phyloP scores from a whole-genome alignment of 2,888 invertebrate species.

The Neoitamus cyanurus region DNA sequence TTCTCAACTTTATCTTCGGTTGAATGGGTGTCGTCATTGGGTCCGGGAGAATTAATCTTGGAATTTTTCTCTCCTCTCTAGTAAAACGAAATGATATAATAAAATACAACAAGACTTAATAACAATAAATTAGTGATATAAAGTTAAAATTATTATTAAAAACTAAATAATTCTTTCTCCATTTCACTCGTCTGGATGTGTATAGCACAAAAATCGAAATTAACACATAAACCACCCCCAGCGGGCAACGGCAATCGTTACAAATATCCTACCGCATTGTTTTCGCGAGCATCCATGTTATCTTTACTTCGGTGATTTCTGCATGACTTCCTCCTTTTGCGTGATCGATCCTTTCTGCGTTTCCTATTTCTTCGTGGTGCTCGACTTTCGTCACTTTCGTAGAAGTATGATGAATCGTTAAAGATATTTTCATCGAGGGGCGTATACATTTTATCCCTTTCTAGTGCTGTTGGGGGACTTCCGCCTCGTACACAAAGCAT shows the following conservation, averaged over 20 bases:
- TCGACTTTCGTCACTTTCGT: background rate
- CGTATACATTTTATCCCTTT: background rate
- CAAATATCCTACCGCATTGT: background rate
- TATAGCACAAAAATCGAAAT: no score
- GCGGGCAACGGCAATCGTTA: no score
- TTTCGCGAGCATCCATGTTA: background rate
- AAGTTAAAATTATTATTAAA: no score
- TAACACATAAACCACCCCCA: no score
- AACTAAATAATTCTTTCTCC: no score
- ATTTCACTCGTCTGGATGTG: no score
- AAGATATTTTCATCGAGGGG: background rate
- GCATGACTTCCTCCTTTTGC: background rate
- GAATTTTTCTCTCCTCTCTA: background rate
- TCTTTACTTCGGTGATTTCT: background rate
- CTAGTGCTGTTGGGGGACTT: slow-evolving; percentile 8
- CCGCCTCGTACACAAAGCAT: slow-evolving; percentile 46
- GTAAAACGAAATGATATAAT: background rate
- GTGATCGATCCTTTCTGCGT: background rate
- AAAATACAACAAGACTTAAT: no score
- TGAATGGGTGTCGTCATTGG: background rate
- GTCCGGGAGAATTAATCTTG: background rate
- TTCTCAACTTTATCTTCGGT: background rate
- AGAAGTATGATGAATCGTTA: background rate
- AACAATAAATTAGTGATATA: background rate
- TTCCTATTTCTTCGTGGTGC: background rate